A percentile compares a stretch with the other conserved stretches of the same genome.
These are phyloP conservation scores for Lasioglossum calceatum DNA, from an alignment of 2,888 invertebrate genomes.

Conservation along the genomic window DNA sequence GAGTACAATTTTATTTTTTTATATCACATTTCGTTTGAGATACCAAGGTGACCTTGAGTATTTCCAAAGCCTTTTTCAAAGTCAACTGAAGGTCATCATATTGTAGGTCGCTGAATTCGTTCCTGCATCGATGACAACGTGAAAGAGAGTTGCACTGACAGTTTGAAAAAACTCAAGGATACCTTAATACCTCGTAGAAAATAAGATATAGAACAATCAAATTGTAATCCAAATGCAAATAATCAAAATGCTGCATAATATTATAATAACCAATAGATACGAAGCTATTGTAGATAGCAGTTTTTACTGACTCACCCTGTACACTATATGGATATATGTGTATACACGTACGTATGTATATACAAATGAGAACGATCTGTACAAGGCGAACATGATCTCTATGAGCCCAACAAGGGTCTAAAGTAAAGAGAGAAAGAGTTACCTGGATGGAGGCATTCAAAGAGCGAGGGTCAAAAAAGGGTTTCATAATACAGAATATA, in stretches of 20 bases:
- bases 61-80: no score
- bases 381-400: conserved; percentile 68
- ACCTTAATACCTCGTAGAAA: neutral
- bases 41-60: no score
- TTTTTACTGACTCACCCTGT: neutral
- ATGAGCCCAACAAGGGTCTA: conserved; percentile 75
- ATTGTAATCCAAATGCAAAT: neutral
- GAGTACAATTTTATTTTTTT: no score
- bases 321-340: neutral
- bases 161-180: no score
- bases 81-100: no score
- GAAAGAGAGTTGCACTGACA: no score
- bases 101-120: neutral
- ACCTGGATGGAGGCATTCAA: conserved; percentile 80
- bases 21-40: no score
- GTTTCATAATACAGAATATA: conserved; percentile 77
- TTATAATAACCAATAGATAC: neutral
- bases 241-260: neutral
- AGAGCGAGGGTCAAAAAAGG: conserved; percentile 78
- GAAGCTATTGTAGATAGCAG: neutral
- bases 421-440: conserved; percentile 80
- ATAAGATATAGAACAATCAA: neutral
- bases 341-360: conserved; percentile 4
- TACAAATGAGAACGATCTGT: conserved; percentile 66
- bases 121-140: no score